These are phyloP conservation scores for Quiscalus mexicanus DNA, from an alignment of 2,113 vertebrate genomes.

Conservation along the genomic window DNA sequence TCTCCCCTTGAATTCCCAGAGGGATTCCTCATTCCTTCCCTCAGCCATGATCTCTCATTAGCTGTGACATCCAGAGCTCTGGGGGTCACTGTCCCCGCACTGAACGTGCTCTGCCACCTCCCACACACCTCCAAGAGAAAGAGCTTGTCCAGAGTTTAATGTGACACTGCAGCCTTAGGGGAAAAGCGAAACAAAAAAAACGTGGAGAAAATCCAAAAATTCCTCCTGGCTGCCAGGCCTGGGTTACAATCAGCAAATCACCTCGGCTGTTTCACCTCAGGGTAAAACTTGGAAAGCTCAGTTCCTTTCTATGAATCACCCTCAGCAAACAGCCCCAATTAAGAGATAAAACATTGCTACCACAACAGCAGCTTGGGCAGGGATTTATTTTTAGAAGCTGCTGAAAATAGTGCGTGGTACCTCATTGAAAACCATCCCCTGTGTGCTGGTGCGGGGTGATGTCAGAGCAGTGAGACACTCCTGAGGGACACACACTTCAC, in stretches of 20 bases:
- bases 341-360: not conserved
- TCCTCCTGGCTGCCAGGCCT: not conserved
- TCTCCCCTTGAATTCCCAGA: not conserved
- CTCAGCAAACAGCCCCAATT: not conserved
- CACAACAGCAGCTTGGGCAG: not conserved
- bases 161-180: not conserved
- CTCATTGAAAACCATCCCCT: not conserved
- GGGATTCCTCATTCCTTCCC: not conserved
- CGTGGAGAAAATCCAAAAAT: not conserved
- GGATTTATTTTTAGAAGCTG: conserved; percentile 43
- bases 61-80: not conserved
- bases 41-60: not conserved
- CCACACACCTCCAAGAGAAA: not conserved
- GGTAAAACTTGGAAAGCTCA: not conserved
- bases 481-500: not conserved
- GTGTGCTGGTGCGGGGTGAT: not conserved
- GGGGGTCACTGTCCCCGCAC: not conserved
- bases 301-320: conserved; percentile 48
- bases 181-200: not conserved
- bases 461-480: not conserved
- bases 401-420: not conserved
- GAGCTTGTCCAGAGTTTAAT: not conserved
- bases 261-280: not conserved
- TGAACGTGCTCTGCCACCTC: not conserved
- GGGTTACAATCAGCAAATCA: not conserved